Conservation (phyloP, 2,797 vertebrate genomes). For the Semaprochilodus insignis region DNA sequence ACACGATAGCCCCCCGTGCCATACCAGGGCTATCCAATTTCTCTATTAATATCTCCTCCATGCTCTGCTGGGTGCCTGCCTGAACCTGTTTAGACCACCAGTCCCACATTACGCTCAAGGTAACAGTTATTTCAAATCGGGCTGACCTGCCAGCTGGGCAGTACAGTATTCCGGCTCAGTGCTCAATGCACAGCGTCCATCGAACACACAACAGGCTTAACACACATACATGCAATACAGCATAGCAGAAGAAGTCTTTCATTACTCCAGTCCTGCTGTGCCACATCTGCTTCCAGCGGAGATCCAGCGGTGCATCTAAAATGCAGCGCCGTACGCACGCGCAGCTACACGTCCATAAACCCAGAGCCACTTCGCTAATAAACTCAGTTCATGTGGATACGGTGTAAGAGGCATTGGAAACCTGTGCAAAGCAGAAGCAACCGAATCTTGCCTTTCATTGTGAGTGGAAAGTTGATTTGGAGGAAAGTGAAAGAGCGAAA, state of each 20-base stretch:
- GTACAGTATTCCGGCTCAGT: background rate
- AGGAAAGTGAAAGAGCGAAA: background rate
- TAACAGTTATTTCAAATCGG: background rate
- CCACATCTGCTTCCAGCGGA: slow-evolving; percentile 29
- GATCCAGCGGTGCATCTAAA: background rate
- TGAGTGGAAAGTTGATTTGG: background rate
- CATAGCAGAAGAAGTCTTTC: background rate
- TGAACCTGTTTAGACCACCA: slow-evolving; percentile 43
- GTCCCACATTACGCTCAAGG: background rate
- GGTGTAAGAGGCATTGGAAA: background rate
- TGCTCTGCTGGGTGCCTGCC: slow-evolving; percentile 51
- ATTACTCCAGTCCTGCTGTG: slow-evolving; percentile 36
- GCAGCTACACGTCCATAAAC: background rate
- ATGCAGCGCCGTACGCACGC: background rate
- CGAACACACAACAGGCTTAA: no score
- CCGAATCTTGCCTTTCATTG: background rate
- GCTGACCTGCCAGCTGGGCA: background rate
- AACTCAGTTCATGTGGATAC: background rate
- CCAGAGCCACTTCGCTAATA: background rate
- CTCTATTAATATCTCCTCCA: slow-evolving; percentile 66
- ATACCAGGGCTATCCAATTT: slow-evolving; percentile 49
- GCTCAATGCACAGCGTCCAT: no score
- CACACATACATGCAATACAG: background rate
- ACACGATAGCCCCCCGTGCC: background rate
- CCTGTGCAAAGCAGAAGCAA: background rate